phyloP scores from a whole-genome alignment of 2,113 vertebrate genomes.

The Poicephalus gulielmi region DNA sequence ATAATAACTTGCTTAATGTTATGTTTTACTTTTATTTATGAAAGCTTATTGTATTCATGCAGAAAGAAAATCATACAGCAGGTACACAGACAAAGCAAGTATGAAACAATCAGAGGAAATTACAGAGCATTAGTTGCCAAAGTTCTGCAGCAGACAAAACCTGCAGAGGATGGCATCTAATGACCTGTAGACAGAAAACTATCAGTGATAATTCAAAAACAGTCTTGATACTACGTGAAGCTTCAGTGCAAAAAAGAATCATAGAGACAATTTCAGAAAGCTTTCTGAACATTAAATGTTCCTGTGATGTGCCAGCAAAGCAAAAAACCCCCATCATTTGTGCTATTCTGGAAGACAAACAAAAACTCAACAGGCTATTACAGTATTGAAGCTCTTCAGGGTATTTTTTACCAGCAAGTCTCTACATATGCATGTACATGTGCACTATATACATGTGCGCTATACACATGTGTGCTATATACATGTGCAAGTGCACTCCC shows the following conservation, averaged over 20 bases:
- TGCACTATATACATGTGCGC: no score
- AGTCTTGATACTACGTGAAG: neutral
- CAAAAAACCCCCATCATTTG: neutral
- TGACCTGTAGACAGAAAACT: neutral
- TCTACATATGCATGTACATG: no score
- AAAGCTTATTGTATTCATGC: neutral
- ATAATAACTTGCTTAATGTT: neutral
- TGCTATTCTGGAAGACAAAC: neutral
- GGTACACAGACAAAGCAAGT: neutral
- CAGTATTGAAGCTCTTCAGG: neutral
- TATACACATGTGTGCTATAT: no score
- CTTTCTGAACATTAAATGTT: neutral
- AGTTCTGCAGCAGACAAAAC: neutral
- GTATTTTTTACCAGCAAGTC: neutral
- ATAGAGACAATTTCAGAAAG: neutral
- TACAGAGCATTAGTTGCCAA: neutral
- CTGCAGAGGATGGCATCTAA: neutral
- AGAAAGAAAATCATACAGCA: neutral
- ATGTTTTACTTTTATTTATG: neutral
- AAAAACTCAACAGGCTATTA: accelerated
- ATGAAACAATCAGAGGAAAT: neutral
- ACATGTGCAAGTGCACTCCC: neutral
- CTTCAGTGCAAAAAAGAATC: neutral
- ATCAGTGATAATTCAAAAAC: neutral
- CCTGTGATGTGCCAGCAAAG: neutral